Percentiles rank a stretch among this genome's conserved stretches.
phyloP scores from a whole-genome alignment of 2,113 vertebrate species.

The Pycnonotus jocosus region DNA sequence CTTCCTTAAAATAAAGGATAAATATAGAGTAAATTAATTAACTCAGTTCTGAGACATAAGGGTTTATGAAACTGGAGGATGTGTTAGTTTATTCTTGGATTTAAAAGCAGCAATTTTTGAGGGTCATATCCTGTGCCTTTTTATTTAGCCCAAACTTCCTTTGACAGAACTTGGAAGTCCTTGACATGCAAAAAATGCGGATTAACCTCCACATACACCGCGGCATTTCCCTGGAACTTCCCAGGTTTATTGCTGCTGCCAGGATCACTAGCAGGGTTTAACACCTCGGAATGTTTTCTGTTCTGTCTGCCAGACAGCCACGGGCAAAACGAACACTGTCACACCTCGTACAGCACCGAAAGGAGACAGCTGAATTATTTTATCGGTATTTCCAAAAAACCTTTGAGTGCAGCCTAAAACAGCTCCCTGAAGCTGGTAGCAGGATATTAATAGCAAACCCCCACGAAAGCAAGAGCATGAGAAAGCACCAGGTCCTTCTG shows the following conservation, averaged over 20 bases:
- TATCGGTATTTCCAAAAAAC: not conserved
- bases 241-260: not conserved
- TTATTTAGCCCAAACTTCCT: slow-evolving; percentile 5
- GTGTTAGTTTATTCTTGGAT: slow-evolving; percentile 1
- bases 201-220: not conserved
- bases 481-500: not conserved
- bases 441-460: not conserved
- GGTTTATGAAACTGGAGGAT: not conserved
- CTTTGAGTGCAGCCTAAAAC: not conserved
- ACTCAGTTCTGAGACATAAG: not conserved
- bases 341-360: not conserved
- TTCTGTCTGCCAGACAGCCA: not conserved
- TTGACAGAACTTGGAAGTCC: not conserved
- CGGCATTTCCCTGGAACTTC: not conserved
- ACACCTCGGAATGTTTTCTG: not conserved
- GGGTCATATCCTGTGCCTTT: slow-evolving; percentile 19
- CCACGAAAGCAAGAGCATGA: not conserved
- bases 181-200: not conserved
- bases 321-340: not conserved
- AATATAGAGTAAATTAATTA: slow-evolving; percentile 2
- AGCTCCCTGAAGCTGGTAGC: not conserved
- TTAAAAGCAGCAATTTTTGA: not conserved
- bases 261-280: not conserved
- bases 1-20: not conserved
- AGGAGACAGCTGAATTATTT: not conserved